phyloP scores from a whole-genome alignment of 2,888 invertebrate species.

The Iphiclides podalirius region DNA sequence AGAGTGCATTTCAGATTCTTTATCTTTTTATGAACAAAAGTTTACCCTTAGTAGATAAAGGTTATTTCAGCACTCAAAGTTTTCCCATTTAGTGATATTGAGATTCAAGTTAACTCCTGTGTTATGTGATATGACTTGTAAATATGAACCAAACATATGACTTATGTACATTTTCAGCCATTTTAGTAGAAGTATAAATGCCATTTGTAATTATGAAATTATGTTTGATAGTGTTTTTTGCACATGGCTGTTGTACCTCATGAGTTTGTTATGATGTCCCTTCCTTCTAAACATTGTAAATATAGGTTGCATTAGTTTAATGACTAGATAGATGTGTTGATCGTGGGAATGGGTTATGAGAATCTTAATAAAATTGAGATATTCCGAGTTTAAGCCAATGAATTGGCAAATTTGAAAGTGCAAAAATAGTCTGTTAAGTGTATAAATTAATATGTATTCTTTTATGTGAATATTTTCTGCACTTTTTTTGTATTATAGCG shows the following conservation, averaged over 20 bases:
- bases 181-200: constrained; percentile 43
- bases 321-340: constrained; percentile 55
- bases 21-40: constrained; percentile 2
- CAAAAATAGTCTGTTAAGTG: constrained; percentile 74
- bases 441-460: constrained; percentile 67
- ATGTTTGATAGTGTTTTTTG: constrained; percentile 26
- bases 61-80: not conserved
- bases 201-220: constrained; percentile 42
- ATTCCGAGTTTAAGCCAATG: constrained; percentile 76
- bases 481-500: constrained; percentile 73
- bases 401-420: constrained; percentile 76
- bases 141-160: constrained; percentile 37
- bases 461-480: constrained; percentile 70
- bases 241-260: constrained; percentile 36
- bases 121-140: constrained; percentile 16
- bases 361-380: constrained; percentile 77
- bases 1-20: constrained; percentile 3
- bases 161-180: constrained; percentile 47
- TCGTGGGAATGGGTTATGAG: constrained; percentile 64
- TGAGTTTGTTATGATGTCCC: constrained; percentile 63
- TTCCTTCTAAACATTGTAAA: constrained; percentile 65
- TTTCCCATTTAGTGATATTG: not conserved
- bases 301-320: constrained; percentile 59
- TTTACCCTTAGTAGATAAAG: not conserved
- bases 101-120: not conserved